phyloP scores from a whole-genome alignment of 2,113 vertebrate species.

The Petrocephalus zakoni region DNA sequence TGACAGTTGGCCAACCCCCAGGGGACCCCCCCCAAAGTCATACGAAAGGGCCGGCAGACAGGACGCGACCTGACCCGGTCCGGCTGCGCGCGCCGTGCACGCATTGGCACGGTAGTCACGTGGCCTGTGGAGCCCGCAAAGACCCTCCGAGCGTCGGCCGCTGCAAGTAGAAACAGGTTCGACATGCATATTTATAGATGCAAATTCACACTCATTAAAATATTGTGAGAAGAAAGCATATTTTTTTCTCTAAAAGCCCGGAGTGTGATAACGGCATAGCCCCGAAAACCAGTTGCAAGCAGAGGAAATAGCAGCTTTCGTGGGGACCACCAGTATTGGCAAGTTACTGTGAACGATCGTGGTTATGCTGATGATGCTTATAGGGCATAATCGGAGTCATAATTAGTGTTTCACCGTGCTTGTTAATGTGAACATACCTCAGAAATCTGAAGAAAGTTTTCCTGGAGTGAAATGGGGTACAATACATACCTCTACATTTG shows the following conservation, averaged over 20 bases:
- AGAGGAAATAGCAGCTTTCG: neutral
- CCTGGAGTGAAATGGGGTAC: neutral
- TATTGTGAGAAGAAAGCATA: neutral
- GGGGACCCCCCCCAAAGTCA: conserved; percentile 5
- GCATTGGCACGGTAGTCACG: neutral
- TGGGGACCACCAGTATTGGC: neutral
- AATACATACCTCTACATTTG: neutral
- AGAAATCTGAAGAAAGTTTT: neutral
- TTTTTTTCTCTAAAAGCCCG: neutral
- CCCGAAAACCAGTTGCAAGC: neutral
- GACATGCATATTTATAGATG: neutral
- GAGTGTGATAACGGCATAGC: neutral
- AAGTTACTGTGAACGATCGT: neutral
- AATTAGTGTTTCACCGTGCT: neutral
- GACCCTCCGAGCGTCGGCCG: neutral
- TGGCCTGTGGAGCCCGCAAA: neutral
- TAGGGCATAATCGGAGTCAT: neutral
- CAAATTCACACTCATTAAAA: neutral
- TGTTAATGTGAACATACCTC: neutral
- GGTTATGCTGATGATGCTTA: neutral
- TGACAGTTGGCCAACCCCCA: conserved; percentile 31
- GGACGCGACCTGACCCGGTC: neutral
- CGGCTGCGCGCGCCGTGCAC: neutral
- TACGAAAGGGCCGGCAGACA: neutral
- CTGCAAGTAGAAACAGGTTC: neutral